phyloP scores from a whole-genome alignment of 2,888 invertebrate species.

The Thecophora atra region DNA sequence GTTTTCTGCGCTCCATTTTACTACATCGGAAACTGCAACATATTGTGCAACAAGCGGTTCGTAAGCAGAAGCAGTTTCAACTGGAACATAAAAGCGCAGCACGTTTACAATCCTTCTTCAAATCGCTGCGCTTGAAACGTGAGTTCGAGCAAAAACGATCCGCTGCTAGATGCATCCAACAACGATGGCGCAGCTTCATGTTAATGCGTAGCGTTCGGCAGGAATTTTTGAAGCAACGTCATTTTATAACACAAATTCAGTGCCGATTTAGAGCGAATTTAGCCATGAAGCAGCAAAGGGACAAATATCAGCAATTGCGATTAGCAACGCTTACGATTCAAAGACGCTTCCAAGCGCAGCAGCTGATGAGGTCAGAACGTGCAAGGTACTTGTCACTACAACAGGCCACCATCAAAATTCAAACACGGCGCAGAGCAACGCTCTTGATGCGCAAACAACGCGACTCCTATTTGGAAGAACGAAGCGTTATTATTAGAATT shows the following conservation, averaged over 20 bases:
- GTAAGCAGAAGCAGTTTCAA: slow-evolving; percentile 41
- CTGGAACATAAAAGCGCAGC: slow-evolving; percentile 48
- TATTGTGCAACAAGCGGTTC: slow-evolving; percentile 46
- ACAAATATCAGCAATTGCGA: slow-evolving; percentile 48
- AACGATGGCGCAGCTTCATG: slow-evolving; percentile 57
- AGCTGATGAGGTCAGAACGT: slow-evolving; percentile 45
- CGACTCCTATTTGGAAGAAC: slow-evolving; percentile 45
- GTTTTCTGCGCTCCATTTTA: slow-evolving; percentile 48
- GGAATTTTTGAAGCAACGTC: slow-evolving; percentile 46
- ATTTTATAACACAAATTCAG: slow-evolving; percentile 50
- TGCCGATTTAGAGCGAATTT: slow-evolving; percentile 51
- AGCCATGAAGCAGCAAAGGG: slow-evolving; percentile 46
- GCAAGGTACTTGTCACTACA: slow-evolving; percentile 42
- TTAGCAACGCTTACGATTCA: slow-evolving; percentile 51
- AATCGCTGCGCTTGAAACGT: slow-evolving; percentile 54
- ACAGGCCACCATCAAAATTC: slow-evolving; percentile 59
- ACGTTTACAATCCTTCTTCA: slow-evolving; percentile 58
- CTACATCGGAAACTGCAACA: slow-evolving; percentile 66
- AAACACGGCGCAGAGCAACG: slow-evolving; percentile 65
- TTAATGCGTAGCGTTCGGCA: slow-evolving; percentile 48
- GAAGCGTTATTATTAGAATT: slow-evolving; percentile 46
- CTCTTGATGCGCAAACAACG: slow-evolving; percentile 51
- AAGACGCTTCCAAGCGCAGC: slow-evolving; percentile 53
- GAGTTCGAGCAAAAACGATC: slow-evolving; percentile 51
- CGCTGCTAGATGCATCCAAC: slow-evolving; percentile 63